A percentile compares a stretch with the other conserved stretches of the same genome.
These are phyloP conservation scores for Oreortyx pictus DNA, from an alignment of 2,797 vertebrate species.

Conservation along the genomic window DNA sequence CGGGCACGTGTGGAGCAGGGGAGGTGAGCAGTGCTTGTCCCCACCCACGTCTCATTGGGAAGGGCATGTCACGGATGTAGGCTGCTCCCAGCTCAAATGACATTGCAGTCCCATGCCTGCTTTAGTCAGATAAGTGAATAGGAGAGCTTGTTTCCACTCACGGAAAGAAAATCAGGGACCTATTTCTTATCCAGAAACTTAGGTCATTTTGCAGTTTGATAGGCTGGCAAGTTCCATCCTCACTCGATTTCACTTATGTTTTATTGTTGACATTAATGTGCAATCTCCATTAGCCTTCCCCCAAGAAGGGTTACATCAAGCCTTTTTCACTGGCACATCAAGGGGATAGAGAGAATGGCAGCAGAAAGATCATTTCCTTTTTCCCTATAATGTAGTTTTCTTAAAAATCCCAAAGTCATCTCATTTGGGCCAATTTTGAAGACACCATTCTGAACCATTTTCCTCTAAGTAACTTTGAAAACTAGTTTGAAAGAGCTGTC, in stretches of 20 bases:
- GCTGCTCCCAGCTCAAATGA: neutral
- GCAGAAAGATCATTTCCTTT: neutral
- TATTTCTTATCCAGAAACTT: neutral
- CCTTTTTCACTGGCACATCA: neutral
- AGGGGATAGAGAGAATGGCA: neutral
- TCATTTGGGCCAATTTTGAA: neutral
- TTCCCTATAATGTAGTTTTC: neutral
- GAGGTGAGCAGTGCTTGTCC: neutral
- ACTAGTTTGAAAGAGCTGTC: neutral
- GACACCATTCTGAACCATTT: neutral
- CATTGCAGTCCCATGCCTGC: neutral
- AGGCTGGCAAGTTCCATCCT: neutral
- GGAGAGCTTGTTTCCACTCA: neutral
- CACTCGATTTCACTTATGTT: neutral
- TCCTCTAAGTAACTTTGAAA: neutral
- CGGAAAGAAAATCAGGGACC: neutral
- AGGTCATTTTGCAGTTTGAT: neutral
- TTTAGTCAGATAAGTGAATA: neutral
- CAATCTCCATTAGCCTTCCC: neutral
- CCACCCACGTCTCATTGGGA: neutral
- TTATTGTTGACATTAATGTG: neutral
- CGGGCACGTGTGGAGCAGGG: neutral
- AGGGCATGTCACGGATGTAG: neutral
- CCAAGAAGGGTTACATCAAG: neutral
- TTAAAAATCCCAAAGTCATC: neutral